phyloP scores from a whole-genome alignment of 1,140 invertebrate genomes.

The Cherax quadricarinatus region DNA sequence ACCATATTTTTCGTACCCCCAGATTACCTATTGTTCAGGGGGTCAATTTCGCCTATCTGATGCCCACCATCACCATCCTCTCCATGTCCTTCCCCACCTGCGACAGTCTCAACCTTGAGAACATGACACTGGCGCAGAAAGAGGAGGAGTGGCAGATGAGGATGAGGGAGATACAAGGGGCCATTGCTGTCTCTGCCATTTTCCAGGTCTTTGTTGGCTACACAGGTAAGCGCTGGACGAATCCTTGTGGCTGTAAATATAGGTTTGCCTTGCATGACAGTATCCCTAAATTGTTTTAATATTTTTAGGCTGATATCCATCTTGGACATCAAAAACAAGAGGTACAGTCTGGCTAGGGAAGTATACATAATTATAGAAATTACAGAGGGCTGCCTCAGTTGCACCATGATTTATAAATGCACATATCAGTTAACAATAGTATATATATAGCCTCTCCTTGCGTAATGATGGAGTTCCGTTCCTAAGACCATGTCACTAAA shows the following conservation, averaged over 20 bases:
- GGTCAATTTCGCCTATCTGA: constrained; percentile 89
- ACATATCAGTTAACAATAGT: no score
- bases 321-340: no score
- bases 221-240: constrained; percentile 76
- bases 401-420: no score
- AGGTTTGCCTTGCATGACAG: no score
- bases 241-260: neutral
- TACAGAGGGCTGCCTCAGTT: no score
- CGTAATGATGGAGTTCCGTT: no score
- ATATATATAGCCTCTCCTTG: no score
- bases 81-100: constrained; percentile 87
- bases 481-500: no score
- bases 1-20: neutral
- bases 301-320: no score
- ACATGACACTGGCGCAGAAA: constrained; percentile 77
- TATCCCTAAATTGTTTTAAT: no score
- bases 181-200: constrained; percentile 87
- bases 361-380: no score
- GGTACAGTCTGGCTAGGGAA: no score
- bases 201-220: constrained; percentile 87
- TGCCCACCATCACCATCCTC: constrained; percentile 89
- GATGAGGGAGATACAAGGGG: constrained; percentile 90
- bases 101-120: constrained; percentile 77
- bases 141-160: constrained; percentile 85
- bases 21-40: constrained; percentile 86